These are phyloP conservation scores for Orbicella faveolata DNA, from an alignment of 64 coral and sea anemone genomes.

Conservation along the genomic window DNA sequence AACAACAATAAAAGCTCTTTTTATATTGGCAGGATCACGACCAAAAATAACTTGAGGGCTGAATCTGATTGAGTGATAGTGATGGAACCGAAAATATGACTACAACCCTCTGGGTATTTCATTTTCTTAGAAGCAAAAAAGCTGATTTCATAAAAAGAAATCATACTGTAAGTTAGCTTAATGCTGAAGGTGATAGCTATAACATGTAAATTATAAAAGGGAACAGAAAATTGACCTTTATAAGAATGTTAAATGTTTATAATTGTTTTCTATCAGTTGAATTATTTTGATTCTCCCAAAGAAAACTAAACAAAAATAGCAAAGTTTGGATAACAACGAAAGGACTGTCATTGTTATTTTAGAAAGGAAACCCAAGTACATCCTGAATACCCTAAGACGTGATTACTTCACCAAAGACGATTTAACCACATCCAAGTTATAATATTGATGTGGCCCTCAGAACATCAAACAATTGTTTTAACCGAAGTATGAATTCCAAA, in stretches of 20 bases:
- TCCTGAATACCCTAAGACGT: neutral
- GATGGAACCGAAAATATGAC: neutral
- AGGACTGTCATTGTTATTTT: constrained; percentile 13
- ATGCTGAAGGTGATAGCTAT: neutral
- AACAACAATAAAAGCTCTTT: too few relatives aligned
- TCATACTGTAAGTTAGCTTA: neutral
- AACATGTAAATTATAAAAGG: neutral
- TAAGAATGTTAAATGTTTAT: neutral
- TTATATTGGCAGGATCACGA: too few relatives aligned
- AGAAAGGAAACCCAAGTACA: neutral
- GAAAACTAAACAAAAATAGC: constrained; percentile 10
- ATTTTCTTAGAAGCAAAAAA: neutral
- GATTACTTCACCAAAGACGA: neutral
- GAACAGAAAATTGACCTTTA: neutral
- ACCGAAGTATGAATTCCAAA: neutral
- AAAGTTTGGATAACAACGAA: constrained; percentile 14
- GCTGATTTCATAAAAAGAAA: neutral
- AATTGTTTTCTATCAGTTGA: neutral
- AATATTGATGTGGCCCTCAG: neutral
- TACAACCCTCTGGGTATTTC: neutral
- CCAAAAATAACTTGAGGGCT: neutral
- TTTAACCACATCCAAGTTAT: neutral
- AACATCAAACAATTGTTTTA: neutral
- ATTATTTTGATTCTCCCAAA: neutral
- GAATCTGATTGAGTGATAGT: neutral